These are phyloP conservation scores for Nipponia nippon DNA, from an alignment of 2,113 vertebrate species.

Conservation along the genomic window DNA sequence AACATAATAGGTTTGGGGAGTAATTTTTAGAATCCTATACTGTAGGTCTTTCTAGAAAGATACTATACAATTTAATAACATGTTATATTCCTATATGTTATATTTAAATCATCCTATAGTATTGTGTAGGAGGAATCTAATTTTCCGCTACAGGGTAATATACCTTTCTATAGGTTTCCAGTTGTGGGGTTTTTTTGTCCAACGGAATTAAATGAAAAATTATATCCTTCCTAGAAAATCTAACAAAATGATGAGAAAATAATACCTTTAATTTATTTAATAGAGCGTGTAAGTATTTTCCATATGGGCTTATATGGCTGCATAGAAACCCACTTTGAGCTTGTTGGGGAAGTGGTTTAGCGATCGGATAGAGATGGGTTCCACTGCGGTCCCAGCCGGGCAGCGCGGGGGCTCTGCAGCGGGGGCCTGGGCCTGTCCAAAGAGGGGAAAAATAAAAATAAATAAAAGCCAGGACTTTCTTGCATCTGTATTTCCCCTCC, in stretches of 20 bases:
- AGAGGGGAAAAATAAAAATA: not conserved
- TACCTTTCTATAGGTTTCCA: constrained; percentile 20
- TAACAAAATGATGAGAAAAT: constrained; percentile 17
- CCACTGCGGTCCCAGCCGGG: fast-evolving
- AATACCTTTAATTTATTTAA: constrained; percentile 37
- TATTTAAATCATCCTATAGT: constrained; percentile 38
- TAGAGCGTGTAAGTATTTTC: not conserved
- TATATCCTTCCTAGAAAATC: constrained; percentile 28
- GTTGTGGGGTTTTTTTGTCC: not conserved
- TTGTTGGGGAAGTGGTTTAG: not conserved
- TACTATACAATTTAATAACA: constrained; percentile 29
- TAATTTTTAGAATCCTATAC: constrained; percentile 30
- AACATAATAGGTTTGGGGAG: constrained; percentile 3
- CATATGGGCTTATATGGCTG: not conserved
- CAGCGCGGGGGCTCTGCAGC: not conserved
- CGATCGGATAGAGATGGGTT: not conserved
- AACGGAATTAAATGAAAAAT: constrained; percentile 30
- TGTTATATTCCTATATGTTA: constrained; percentile 2
- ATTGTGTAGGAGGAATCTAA: constrained; percentile 43
- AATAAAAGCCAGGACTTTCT: not conserved
- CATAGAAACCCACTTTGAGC: not conserved
- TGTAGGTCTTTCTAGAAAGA: constrained; percentile 46
- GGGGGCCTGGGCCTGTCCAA: not conserved
- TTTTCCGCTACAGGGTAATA: constrained; percentile 11
- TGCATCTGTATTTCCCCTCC: not conserved